Evolutionary conservation across 2,113 vertebrate species (phyloP), one percentile per base, ranked within the genome.

Genomic region (Melospiza melodia): DNA sequence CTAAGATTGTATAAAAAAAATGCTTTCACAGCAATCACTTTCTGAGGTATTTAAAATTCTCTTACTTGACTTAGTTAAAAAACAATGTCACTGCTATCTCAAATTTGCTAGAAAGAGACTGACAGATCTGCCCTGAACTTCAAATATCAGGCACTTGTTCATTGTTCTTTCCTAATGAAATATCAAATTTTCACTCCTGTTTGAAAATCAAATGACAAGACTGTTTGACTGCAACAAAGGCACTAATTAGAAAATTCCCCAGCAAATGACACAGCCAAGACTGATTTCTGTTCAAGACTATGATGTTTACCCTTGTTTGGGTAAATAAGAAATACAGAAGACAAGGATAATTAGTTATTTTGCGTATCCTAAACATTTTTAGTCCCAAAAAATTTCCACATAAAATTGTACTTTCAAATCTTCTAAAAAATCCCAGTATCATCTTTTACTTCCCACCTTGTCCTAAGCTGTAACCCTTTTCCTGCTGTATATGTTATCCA

Each of bases 191-290:
- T 71, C 67, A 41, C 44, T 91, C 71, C 25, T 68, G 58, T 75
- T 92, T 74, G 71, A 78, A 89, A 95, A 93, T 93, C 33, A 89
- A 79, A 87, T 76, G 48, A 89, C 79, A 95, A 86, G 74, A 77
- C 9, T 12, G 4, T 65, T 71, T 94, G 57, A 88, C 67, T 87
- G 66, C n/a, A 76, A 79, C 75, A 90, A 92, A 84, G 65, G 31
- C 57, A 69, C 35, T 61, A 75, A 81, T 89, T 69, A 85, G 63
- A 93, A 88, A 85, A 61, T 79, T 82, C 58, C 49, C 72, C 35
- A n/a, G 57, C 31, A 85, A 95, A 92, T 68, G 68, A 78, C 61
- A 93, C 17, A 80, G 55, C n/a, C 44, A 52, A 52, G 59, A 67
- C 19, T 73, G 63, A 54, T 48, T 73, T 92, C 84, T 90, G 41